A percentile compares a stretch with the other conserved stretches of the same genome.
These are phyloP conservation scores for Cyclina sinensis DNA, from an alignment of 1,140 invertebrate species.

Conservation along the genomic window DNA sequence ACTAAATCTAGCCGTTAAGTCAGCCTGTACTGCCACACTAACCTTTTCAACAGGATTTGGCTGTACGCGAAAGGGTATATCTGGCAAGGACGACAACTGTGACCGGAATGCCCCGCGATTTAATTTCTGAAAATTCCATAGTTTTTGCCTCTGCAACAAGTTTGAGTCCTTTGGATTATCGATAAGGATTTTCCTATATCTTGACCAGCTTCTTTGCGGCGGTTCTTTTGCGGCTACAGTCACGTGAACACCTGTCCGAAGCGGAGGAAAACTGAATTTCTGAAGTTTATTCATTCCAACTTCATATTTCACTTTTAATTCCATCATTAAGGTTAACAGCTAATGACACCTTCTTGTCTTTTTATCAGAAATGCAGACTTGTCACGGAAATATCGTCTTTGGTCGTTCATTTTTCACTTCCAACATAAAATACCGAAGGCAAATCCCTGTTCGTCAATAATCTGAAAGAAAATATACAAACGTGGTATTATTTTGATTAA, in stretches of 20 bases:
- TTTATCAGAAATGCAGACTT: no score
- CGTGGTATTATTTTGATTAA: no score
- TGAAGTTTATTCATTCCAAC: conserved; percentile 19
- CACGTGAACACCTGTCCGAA: conserved; percentile 53
- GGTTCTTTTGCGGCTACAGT: conserved; percentile 43
- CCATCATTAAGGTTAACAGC: background rate
- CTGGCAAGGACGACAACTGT: conserved; percentile 56
- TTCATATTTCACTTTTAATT: background rate
- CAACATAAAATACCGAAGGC: no score
- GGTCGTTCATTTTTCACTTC: no score
- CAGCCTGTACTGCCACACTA: conserved; percentile 53
- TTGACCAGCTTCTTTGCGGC: conserved; percentile 56
- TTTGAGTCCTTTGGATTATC: conserved; percentile 64
- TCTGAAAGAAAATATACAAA: no score
- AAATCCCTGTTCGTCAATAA: no score
- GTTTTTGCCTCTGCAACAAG: conserved; percentile 58
- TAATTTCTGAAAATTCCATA: conserved; percentile 68
- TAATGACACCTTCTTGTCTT: no score
- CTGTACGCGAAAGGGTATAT: conserved; percentile 59
- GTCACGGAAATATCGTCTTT: no score
- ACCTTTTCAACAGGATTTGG: conserved; percentile 38
- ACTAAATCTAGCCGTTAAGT: conserved; percentile 29
- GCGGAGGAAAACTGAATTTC: conserved; percentile 52
- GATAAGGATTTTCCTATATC: conserved; percentile 59
- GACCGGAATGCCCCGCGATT: conserved; percentile 63